Evolutionary conservation across 2,888 invertebrate species (phyloP), one percentile per base, ranked within the genome.

Genomic region (Lymantria monacha): DNA sequence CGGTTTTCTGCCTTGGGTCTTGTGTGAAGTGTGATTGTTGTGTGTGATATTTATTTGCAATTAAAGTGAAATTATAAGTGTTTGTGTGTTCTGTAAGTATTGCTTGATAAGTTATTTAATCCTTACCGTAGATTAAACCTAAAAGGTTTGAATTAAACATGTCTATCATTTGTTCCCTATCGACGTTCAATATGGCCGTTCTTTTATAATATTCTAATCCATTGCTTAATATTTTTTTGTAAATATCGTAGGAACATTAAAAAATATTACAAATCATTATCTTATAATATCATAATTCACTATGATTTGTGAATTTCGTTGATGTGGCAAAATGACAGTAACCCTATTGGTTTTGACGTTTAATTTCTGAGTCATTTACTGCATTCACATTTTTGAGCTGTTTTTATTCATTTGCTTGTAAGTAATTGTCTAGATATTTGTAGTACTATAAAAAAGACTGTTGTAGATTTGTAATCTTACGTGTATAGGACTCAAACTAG

Each of bases 151-250:
- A 45, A 61, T 33, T 57, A 51, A 61, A 59, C 54, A 49, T 55
- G 55, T 53, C 51, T 48, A 55, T 49, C 67, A 48, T 54, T 59
- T 69, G 66, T 70, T 70, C 72, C 67, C 71, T 72, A 69, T 72
- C 74, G 68, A 70, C 70, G 87, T 87, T 88, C 90, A 91, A 91
- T 90, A 91, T 91, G 90, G 90, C 90, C 90, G 90, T 87, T 87
- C 84, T 69, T 66, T 66, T 67, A 53, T 55, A 78, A 63, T 81
- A 80, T 75, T 81, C 75, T 62, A 41, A 41, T 41, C 41, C 8
- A 14, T 14, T n/a, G 9, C 41, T 38, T 41, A 15, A 9, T 41
- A 8, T 41, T 15, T 14, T 22, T 15, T 14, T 9, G 15, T 41
- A 9, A 41, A 13, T 15, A 41, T 9, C 14, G 9, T 15, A 3